These are phyloP conservation scores for Indicator maculatus DNA, from an alignment of 2,113 vertebrate genomes.

Conservation along the genomic window DNA sequence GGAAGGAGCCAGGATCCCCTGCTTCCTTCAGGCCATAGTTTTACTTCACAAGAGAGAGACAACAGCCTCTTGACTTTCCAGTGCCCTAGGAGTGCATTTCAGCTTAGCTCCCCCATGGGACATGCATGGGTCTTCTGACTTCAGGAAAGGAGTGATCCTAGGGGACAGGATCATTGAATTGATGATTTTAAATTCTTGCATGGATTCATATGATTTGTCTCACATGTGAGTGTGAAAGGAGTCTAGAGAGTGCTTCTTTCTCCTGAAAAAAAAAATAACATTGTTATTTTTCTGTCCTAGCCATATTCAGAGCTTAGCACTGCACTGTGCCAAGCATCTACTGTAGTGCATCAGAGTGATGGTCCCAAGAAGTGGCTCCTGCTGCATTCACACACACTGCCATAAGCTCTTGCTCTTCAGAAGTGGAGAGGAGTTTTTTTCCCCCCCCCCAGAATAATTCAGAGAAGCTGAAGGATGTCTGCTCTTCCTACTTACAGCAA, in stretches of 20 bases:
- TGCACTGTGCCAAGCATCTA: background rate
- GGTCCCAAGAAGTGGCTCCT: background rate
- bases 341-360: background rate
- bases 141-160: background rate
- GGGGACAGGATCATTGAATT: background rate
- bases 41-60: background rate
- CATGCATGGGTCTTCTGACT: background rate
- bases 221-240: background rate
- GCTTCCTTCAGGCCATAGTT: background rate
- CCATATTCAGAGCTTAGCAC: background rate
- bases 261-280: background rate
- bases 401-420: background rate
- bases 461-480: background rate
- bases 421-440: background rate
- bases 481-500: background rate
- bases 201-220: background rate
- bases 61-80: background rate
- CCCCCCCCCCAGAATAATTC: background rate
- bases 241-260: background rate
- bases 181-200: background rate
- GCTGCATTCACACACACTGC: background rate
- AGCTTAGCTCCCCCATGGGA: background rate
- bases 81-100: background rate
- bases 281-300: background rate
- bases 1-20: background rate